Evolutionary conservation across 2,797 vertebrate genomes (phyloP).

Genomic region (Anomalospiza imberbis): DNA sequence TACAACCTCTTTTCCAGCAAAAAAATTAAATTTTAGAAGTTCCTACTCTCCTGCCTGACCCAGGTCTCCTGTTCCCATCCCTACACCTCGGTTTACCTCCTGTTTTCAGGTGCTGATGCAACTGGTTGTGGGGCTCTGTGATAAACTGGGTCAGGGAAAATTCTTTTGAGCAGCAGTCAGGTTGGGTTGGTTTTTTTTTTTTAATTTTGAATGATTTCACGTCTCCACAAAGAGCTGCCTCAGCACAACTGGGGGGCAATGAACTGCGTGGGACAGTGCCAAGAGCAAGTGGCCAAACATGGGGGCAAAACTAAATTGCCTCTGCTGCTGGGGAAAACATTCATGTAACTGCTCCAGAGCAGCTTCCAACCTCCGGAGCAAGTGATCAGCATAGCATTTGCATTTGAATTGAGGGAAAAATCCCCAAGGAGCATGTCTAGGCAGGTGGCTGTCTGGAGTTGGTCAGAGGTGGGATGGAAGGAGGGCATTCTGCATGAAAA

Average conservation of each 20-base stretch:
- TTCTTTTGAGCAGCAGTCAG: background rate
- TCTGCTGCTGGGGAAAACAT: constrained; percentile 48
- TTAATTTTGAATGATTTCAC: background rate
- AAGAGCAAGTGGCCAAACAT: constrained; percentile 44
- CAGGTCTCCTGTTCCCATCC: background rate
- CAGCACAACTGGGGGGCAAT: constrained; percentile 29
- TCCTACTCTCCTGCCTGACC: background rate
- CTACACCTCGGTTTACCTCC: background rate
- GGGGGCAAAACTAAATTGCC: constrained; percentile 43
- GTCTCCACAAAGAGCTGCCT: constrained; percentile 27
- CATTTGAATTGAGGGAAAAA: constrained; percentile 59
- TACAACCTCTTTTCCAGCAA: background rate
- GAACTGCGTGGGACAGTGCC: background rate
- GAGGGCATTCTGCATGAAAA: constrained; percentile 39
- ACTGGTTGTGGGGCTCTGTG: background rate
- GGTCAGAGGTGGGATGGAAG: constrained; percentile 61
- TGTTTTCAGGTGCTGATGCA: background rate
- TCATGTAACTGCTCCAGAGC: background rate
- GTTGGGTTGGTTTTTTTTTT: background rate
- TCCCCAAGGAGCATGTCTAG: constrained; percentile 46
- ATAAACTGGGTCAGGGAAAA: background rate
- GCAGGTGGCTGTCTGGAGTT: constrained; percentile 54
- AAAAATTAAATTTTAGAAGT: background rate
- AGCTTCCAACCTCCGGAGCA: constrained; percentile 38
- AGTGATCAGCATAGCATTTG: constrained; percentile 52